These are phyloP conservation scores for Scaptomyza polygonia DNA, from an alignment of 2,888 invertebrate species.

Conservation along the genomic window DNA sequence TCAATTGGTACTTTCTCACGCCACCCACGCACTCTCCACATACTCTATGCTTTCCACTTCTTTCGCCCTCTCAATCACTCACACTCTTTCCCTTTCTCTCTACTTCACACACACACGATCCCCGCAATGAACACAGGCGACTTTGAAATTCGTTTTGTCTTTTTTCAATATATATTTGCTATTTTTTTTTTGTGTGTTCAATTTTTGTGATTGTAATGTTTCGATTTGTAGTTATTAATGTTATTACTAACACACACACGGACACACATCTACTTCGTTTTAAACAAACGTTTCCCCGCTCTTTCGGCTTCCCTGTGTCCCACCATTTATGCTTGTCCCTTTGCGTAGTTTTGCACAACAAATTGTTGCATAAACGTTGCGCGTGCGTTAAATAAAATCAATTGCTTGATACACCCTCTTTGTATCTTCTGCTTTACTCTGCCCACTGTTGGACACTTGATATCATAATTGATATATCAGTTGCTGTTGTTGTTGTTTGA, in stretches of 20 bases:
- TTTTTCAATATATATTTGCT: neutral
- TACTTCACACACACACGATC: neutral
- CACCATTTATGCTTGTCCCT: slow-evolving; percentile 10
- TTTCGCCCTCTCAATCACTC: neutral
- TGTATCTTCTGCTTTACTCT: neutral
- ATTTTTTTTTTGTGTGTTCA: neutral
- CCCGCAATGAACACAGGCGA: slow-evolving; percentile 18
- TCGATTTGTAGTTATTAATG: slow-evolving; percentile 51
- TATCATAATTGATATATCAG: slow-evolving; percentile 4
- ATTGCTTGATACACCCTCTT: slow-evolving; percentile 45
- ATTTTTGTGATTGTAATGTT: slow-evolving; percentile 35
- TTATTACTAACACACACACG: too few relatives aligned
- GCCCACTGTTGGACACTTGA: neutral
- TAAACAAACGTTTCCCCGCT: slow-evolving; percentile 2
- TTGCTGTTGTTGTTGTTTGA: neutral
- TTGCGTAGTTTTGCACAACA: slow-evolving; percentile 51
- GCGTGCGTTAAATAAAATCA: slow-evolving; percentile 71
- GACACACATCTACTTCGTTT: too few relatives aligned
- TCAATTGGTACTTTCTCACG: slow-evolving; percentile 62
- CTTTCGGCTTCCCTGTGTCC: neutral
- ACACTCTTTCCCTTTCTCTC: neutral
- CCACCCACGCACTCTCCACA: slow-evolving; percentile 45
- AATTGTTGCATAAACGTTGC: slow-evolving; percentile 58
- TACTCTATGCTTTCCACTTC: neutral
- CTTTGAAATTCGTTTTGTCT: slow-evolving; percentile 30